phyloP scores from a whole-genome alignment of 2,888 invertebrate species.

The Achlya flavicornis region DNA sequence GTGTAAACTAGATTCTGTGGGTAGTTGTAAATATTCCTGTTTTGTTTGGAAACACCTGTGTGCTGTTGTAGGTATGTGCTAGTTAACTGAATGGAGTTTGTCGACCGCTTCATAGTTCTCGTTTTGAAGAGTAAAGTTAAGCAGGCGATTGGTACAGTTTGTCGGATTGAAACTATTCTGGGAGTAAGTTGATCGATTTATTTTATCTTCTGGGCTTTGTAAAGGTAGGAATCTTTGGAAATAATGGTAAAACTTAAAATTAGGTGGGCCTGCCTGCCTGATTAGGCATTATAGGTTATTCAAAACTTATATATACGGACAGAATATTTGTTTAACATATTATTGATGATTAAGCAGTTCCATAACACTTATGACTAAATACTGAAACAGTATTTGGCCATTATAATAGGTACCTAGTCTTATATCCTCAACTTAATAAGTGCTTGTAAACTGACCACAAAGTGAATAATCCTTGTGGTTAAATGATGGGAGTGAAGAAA shows the following conservation, averaged over 20 bases:
- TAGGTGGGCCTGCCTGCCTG: no score
- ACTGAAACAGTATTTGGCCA: no score
- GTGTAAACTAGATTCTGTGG: slow-evolving; percentile 16
- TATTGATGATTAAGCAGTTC: no score
- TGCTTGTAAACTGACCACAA: not conserved
- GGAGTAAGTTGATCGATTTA: not conserved
- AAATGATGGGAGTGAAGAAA: slow-evolving; percentile 31
- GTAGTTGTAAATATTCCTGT: not conserved
- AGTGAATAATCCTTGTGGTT: not conserved
- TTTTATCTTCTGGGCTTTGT: no score
- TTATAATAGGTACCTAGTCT: no score
- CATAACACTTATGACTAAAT: no score
- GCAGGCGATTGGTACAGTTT: not conserved
- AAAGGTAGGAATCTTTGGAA: no score
- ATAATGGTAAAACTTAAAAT: no score
- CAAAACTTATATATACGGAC: no score
- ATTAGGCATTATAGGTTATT: no score
- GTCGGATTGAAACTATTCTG: not conserved
- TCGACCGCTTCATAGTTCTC: not conserved
- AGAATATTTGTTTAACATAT: no score
- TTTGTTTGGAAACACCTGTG: not conserved
- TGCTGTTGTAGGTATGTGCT: not conserved
- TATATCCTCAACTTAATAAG: no score
- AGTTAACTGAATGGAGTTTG: not conserved
- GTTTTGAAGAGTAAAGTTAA: not conserved